Base-by-base conservation (phyloP, 2,888 invertebrate species). In the Cephus pulcher region DNA sequence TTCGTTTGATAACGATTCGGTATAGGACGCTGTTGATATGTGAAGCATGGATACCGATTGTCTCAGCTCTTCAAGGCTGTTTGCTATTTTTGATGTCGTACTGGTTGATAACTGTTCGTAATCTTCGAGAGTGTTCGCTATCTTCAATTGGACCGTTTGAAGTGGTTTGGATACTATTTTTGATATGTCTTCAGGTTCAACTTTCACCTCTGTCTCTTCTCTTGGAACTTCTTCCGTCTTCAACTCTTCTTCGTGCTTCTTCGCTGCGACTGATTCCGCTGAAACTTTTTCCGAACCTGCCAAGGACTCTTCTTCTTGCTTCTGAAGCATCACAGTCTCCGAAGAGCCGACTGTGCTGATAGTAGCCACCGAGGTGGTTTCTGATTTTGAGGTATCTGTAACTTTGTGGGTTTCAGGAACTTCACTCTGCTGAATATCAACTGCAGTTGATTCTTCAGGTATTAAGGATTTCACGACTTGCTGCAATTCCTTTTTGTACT, bases 111-210 rank as follows among this genome's bases (percentile, higher is more conserved):
- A 84, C 78, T 89, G 85, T 69, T 89, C 89, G 35, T 86, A 89
- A 69, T 89, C 87, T 75, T 89, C 89, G 30, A 89, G 69, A 68
- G 88, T 88, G 3, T 76, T 82, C 2, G 86, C 85, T 68, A 88
- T 83, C 11, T 87, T 83, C 23, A 88, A 70, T 30, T 89, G 84
- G 75, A 89, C 80, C 68, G 80, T 82, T 30, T 85, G 84, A 11
- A 89, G 77, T 1, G 84, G 82, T 78, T 82, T 74, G 3, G 82
- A 82, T 78, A 82, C 80, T 75, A 81, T 79, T 73, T 76, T 80
- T 35, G 84, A 79, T 23, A 70, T 69, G 77, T 80, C 77, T 75
- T 81, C 77, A 30, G 12, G 33, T 23, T 81, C 73, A 12, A 34
- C 23, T 34, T 69, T 69, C 37, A 74, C 74, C 37, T 79, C 75